Evolutionary conservation across 2,797 vertebrate species (phyloP).

Genomic region (Neomorphus geoffroyi): DNA sequence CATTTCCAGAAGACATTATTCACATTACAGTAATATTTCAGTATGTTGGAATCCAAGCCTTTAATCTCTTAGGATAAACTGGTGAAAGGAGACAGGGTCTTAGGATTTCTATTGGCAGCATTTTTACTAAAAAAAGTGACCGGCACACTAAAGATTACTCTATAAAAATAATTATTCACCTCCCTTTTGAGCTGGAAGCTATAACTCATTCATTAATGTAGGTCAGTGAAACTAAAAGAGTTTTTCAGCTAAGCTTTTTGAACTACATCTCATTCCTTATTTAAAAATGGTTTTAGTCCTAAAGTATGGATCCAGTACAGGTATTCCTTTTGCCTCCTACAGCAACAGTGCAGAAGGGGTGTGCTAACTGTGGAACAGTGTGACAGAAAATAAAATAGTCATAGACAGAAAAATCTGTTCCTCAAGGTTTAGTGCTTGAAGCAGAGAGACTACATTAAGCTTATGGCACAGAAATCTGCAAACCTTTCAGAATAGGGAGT

Average conservation of each 20-base stretch:
- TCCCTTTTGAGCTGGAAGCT: constrained; percentile 2
- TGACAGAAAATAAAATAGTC: not conserved
- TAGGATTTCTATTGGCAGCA: not conserved
- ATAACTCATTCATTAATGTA: constrained; percentile 33
- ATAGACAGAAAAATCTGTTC: not conserved
- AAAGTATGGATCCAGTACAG: not conserved
- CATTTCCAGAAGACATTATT: not conserved
- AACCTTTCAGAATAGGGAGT: not conserved
- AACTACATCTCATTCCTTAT: not conserved
- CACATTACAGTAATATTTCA: not conserved
- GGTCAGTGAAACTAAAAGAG: constrained; percentile 14
- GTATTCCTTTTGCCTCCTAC: not conserved
- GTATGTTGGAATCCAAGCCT: not conserved
- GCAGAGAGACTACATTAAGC: not conserved
- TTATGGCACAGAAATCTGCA: not conserved
- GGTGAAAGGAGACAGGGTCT: not conserved
- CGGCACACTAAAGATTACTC: not conserved
- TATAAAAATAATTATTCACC: constrained; percentile 8
- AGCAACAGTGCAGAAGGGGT: not conserved
- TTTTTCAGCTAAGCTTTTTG: not conserved
- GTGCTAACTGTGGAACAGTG: not conserved
- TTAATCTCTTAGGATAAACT: constrained; percentile 5
- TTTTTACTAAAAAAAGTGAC: not conserved
- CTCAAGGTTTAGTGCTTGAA: not conserved
- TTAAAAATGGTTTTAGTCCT: not conserved